Conservation (phyloP, 1,140 invertebrate species). For the Musca vetustissima region DNA sequence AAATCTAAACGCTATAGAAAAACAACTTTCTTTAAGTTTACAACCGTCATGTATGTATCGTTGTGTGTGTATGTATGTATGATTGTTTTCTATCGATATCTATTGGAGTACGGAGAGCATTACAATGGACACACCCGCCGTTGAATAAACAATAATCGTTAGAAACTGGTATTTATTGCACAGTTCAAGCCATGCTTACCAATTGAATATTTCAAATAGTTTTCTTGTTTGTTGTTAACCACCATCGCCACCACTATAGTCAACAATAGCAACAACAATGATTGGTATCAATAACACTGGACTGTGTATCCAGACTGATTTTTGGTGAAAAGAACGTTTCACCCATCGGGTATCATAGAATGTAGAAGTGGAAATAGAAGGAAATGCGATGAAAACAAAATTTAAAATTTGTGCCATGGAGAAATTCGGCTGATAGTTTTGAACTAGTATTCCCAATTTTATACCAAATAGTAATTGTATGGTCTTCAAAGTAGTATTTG, state of each 20-base stretch:
- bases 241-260: too few species aligned
- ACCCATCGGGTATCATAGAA: too few species aligned
- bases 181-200: background rate
- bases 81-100: background rate
- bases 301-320: too few species aligned
- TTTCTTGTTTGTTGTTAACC: constrained; percentile 14
- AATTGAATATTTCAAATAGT: constrained; percentile 23
- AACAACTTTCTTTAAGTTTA: constrained; percentile 20
- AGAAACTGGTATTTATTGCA: constrained; percentile 20
- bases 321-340: too few species aligned
- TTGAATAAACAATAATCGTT: background rate
- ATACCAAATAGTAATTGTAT: too few species aligned
- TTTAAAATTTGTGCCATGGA: too few species aligned
- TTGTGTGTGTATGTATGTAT: background rate
- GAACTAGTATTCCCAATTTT: too few species aligned
- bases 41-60: background rate
- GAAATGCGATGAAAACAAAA: too few species aligned
- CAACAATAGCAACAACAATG: background rate
- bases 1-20: background rate
- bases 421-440: too few species aligned
- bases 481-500: too few species aligned
- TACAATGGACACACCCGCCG: constrained; percentile 18
- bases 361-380: too few species aligned
- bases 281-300: too few species aligned
- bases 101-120: background rate